These are phyloP conservation scores for Lerista edwardsae DNA, from an alignment of 2,797 vertebrate genomes.

Conservation along the genomic window DNA sequence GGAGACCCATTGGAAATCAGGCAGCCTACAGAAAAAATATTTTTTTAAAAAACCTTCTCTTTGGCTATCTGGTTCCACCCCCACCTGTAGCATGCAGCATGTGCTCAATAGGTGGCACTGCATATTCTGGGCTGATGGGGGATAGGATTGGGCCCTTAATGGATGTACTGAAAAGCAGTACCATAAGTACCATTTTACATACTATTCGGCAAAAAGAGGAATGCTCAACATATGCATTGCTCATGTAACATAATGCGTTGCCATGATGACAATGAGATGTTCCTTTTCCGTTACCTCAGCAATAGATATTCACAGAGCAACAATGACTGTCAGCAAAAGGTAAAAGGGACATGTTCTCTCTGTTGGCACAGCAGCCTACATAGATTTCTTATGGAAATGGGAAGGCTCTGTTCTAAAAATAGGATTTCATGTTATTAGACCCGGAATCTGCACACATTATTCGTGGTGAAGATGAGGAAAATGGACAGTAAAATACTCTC, in stretches of 20 bases:
- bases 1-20: too few species aligned
- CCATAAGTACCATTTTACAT: slow-evolving; percentile 43
- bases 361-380: slow-evolving; percentile 52
- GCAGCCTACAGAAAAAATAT: too few species aligned
- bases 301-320: slow-evolving; percentile 54
- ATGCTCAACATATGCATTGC: slow-evolving; percentile 34
- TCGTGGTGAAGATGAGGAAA: slow-evolving; percentile 35
- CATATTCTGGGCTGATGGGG: too few species aligned
- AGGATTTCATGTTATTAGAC: slow-evolving; percentile 38
- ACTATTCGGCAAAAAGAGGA: slow-evolving; percentile 29
- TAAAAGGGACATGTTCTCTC: slow-evolving; percentile 56
- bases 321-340: slow-evolving; percentile 61
- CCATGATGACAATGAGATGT: slow-evolving; percentile 50
- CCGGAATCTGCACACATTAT: slow-evolving; percentile 48
- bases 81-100: too few species aligned
- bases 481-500: slow-evolving; percentile 12
- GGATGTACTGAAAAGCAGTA: slow-evolving; percentile 37
- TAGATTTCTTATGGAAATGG: slow-evolving; percentile 63
- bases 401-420: slow-evolving; percentile 58
- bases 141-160: slow-evolving; percentile 1
- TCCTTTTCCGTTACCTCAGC: slow-evolving; percentile 56
- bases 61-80: too few species aligned
- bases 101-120: too few species aligned
- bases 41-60: too few species aligned
- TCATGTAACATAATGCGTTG: slow-evolving; percentile 32